phyloP scores from a whole-genome alignment of 2,113 vertebrate genomes.

The Vombatus ursinus region DNA sequence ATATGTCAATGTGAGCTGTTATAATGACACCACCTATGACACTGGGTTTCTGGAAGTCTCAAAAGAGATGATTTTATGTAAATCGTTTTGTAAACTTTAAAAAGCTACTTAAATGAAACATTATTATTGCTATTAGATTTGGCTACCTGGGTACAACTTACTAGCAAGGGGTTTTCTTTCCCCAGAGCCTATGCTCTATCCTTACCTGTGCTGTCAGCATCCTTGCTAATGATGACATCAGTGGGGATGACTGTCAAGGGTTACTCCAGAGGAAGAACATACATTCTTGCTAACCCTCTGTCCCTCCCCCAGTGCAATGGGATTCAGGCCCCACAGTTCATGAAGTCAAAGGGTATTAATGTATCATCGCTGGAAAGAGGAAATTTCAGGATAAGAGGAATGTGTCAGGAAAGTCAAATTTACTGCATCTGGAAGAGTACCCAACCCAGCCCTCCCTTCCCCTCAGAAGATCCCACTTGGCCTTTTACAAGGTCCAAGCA shows the following conservation, averaged over 20 bases:
- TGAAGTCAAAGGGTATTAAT: accelerated
- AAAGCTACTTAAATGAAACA: not conserved
- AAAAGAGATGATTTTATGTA: not conserved
- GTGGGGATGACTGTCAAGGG: not conserved
- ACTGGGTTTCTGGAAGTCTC: not conserved
- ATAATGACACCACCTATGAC: no score
- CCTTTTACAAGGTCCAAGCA: not conserved
- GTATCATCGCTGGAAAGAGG: not conserved
- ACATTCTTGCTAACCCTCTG: not conserved
- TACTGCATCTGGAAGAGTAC: not conserved
- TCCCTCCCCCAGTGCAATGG: not conserved
- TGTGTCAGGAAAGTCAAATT: not conserved
- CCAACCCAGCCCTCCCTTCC: not conserved
- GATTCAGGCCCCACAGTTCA: not conserved
- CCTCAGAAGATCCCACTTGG: not conserved
- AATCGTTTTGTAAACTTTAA: not conserved
- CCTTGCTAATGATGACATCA: not conserved
- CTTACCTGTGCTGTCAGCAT: not conserved
- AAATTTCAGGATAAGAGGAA: not conserved
- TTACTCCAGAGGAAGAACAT: not conserved
- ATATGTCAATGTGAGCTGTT: no score
- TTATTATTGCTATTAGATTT: not conserved
- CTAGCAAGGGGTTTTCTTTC: not conserved
- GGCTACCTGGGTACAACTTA: not conserved
- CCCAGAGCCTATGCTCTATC: not conserved